Base-by-base conservation (phyloP, 2,888 invertebrate genomes). In the Plutella xylostella region DNA sequence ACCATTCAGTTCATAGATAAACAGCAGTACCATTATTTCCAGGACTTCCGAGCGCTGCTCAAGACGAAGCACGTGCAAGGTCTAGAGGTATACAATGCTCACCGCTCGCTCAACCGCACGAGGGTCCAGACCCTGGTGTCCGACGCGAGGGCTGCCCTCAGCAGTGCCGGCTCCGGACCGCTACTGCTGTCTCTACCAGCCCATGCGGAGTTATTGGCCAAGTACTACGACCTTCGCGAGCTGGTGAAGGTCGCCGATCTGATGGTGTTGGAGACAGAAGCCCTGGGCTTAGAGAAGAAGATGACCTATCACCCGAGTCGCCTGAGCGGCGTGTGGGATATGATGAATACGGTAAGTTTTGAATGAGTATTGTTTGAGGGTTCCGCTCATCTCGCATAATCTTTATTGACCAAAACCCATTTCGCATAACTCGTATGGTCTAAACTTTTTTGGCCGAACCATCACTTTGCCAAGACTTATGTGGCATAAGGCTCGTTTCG, bases 301-400 rank as follows among this genome's bases (percentile, higher is more conserved):
- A 88, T 88, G 70, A 90, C 92, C 2, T 92, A 89, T 63, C 92
- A 92, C 62, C 91, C 91, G 1, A 91, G 91, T 57, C 73, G 92
- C 46, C 68, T 92, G 53, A 91, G 91, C 63, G 92, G 92, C 0
- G 65, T 91, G 40, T 90, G 91, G 85, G 92, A 92, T 56, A 89
- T 91, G 85, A 87, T 90, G 66, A 92, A 92, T 57, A 89, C 90
- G 61, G 90, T 90, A 65, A 86, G 87, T n/a, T n/a, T n/a, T n/a
- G n/a, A n/a, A n/a, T n/a, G n/a, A n/a, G n/a, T n/a, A n/a, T n/a
- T n/a, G n/a, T n/a, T n/a, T n/a, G n/a, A n/a, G n/a, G n/a, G n/a
- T n/a, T n/a, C n/a, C n/a, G n/a, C n/a, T n/a, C n/a, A n/a, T n/a
- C n/a, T n/a, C n/a, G n/a, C n/a, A n/a, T n/a, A n/a, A n/a, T n/a